These are phyloP conservation scores for Hepsetus odoe DNA, from an alignment of 2,113 vertebrate genomes.

Conservation along the genomic window DNA sequence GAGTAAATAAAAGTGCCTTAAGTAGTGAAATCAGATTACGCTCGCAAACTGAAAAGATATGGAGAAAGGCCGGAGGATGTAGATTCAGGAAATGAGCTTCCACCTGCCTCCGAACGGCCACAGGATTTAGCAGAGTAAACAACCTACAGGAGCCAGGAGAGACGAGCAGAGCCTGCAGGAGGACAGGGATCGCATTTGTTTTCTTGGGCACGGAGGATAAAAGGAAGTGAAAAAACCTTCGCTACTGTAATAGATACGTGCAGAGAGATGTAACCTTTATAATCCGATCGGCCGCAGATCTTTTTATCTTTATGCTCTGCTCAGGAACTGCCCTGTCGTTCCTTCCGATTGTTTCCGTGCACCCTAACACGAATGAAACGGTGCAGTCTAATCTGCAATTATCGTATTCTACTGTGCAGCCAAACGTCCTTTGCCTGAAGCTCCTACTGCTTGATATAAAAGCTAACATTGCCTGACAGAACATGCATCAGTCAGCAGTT, in stretches of 20 bases:
- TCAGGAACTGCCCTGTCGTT: background rate
- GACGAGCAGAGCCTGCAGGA: background rate
- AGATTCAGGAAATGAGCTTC: conserved; percentile 4
- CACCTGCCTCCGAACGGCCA: background rate
- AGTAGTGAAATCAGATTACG: background rate
- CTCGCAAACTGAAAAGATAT: background rate
- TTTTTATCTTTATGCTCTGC: background rate
- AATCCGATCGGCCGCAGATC: too few relatives aligned
- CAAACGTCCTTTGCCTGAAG: conserved; percentile 1
- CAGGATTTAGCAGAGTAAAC: background rate
- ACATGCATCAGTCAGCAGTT: background rate
- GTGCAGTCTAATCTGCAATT: background rate
- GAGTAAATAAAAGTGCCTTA: background rate
- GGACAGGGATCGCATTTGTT: background rate
- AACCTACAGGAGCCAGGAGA: background rate
- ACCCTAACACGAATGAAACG: background rate
- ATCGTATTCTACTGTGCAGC: background rate
- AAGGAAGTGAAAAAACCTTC: too few relatives aligned
- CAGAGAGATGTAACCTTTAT: background rate
- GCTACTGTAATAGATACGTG: background rate
- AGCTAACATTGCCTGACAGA: background rate
- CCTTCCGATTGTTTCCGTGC: background rate
- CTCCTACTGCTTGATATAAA: conserved; percentile 39
- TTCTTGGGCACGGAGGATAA: too few relatives aligned
- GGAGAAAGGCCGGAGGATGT: background rate